phyloP scores from a whole-genome alignment of 2,113 vertebrate genomes.

The Dromiciops gliroides region DNA sequence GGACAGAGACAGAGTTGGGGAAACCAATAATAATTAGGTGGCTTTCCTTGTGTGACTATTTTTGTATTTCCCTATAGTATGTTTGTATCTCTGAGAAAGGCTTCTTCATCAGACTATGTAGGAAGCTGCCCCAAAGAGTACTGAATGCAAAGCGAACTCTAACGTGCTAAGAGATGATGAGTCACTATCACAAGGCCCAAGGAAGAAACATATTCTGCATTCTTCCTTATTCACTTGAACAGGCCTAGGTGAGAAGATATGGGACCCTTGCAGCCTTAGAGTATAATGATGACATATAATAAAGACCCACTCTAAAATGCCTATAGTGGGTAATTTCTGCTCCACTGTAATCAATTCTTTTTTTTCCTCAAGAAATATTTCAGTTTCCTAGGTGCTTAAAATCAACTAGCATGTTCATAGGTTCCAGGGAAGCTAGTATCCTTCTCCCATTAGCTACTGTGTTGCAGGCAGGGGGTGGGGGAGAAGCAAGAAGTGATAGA shows the following conservation, averaged over 20 bases:
- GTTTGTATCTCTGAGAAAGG: neutral
- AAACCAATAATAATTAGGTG: neutral
- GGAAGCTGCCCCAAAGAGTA: neutral
- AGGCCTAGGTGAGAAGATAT: neutral
- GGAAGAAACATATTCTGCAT: neutral
- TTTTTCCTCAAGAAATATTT: neutral
- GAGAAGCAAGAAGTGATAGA: neutral
- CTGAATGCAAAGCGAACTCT: neutral
- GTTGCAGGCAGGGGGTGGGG: accelerated
- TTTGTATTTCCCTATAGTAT: neutral
- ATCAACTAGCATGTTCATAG: neutral
- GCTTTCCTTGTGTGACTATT: neutral
- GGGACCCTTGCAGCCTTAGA: neutral
- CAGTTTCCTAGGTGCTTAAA: neutral
- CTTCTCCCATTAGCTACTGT: neutral
- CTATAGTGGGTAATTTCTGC: neutral
- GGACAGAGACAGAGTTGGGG: neutral
- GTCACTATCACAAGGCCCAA: neutral
- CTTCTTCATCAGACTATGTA: neutral
- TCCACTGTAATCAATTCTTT: neutral
- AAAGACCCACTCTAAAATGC: accelerated
- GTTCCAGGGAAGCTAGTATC: neutral
- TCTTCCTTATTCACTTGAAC: neutral
- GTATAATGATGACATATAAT: accelerated
- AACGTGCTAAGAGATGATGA: neutral